phyloP scores from a whole-genome alignment of 2,113 vertebrate species.

The Microtus oregoni region DNA sequence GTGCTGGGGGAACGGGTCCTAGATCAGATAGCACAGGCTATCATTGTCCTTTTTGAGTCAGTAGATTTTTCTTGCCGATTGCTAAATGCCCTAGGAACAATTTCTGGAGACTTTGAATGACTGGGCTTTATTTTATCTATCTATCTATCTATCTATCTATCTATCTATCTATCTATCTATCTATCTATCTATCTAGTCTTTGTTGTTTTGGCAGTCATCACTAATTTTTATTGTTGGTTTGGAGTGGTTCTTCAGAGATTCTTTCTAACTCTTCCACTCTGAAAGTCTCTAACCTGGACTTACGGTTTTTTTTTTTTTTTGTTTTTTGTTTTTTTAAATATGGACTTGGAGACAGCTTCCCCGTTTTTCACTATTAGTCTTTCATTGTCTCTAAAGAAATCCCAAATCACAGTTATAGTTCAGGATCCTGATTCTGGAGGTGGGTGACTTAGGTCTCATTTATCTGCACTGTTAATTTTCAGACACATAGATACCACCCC shows the following conservation, averaged over 20 bases:
- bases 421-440: not conserved
- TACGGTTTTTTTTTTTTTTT: not conserved
- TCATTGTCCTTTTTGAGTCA: not conserved
- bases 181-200: too few relatives aligned
- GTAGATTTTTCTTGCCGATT: constrained; percentile 47
- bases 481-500: not conserved
- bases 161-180: too few relatives aligned
- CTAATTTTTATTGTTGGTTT: not conserved
- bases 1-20: not conserved
- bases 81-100: constrained; percentile 10
- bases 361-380: not conserved
- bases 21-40: not conserved
- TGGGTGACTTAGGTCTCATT: not conserved
- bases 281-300: not conserved
- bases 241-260: not conserved
- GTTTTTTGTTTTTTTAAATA: not conserved
- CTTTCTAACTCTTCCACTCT: not conserved
- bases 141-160: not conserved
- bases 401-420: not conserved
- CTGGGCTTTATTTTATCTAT: not conserved
- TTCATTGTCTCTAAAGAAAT: not conserved
- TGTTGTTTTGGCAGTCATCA: not conserved
- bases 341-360: not conserved
- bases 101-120: constrained; percentile 25
- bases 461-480: not conserved